Evolutionary conservation across 2,113 vertebrate genomes (phyloP).

Genomic region (Gopherus evgoodei): DNA sequence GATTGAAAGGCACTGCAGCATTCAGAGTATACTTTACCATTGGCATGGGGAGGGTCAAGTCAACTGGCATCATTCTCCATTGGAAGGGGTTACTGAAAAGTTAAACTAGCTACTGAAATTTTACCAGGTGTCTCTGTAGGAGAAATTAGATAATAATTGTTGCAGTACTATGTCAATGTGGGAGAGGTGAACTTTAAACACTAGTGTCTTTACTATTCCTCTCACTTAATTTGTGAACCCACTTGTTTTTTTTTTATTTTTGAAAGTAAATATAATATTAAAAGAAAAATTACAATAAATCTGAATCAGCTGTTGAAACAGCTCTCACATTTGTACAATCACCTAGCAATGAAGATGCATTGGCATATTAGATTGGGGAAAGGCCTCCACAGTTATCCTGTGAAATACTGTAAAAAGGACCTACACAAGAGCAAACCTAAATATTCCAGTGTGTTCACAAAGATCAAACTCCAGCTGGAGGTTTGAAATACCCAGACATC

Average conservation of each 20-base stretch:
- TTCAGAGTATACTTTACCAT: not conserved
- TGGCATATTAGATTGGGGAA: too few species aligned
- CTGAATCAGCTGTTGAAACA: not conserved
- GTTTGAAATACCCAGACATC: too few species aligned
- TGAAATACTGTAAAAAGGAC: too few species aligned
- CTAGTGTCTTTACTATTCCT: constrained; percentile 2
- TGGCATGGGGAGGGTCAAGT: not conserved
- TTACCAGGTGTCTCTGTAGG: not conserved
- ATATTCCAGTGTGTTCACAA: too few species aligned
- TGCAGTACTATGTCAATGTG: not conserved
- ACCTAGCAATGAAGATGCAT: too few species aligned
- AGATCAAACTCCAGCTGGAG: too few species aligned
- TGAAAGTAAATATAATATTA: not conserved
- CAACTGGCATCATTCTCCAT: not conserved
- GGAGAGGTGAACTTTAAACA: not conserved
- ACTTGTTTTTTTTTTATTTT: not conserved
- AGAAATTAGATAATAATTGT: not conserved
- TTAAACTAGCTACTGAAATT: not conserved
- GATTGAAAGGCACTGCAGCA: not conserved
- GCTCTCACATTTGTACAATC: not conserved
- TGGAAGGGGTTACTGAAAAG: not conserved
- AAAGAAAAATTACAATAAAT: not conserved
- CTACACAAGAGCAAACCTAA: too few species aligned
- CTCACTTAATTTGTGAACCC: not conserved
- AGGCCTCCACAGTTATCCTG: too few species aligned